Conservation (phyloP, 2,888 invertebrate species). For the Lordiphosa andalusiaca region DNA sequence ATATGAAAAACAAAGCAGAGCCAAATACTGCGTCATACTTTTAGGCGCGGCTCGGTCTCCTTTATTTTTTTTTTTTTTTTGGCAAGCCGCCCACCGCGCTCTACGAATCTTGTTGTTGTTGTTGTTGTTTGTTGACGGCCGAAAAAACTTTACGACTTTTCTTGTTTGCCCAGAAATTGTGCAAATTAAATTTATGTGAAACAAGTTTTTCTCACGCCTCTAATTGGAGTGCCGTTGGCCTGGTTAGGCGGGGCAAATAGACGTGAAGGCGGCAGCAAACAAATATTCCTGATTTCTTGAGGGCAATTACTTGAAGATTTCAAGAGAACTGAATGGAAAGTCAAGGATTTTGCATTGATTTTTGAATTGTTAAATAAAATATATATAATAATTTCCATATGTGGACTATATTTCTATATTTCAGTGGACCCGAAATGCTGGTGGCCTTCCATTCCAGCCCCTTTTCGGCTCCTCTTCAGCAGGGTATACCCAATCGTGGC, state of each 20-base stretch:
- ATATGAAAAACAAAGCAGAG: slow-evolving; percentile 38
- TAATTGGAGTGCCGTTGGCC: slow-evolving; percentile 51
- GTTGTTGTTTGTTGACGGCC: slow-evolving; percentile 1
- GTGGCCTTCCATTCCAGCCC: slow-evolving; percentile 94
- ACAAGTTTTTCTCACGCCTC: slow-evolving; percentile 56
- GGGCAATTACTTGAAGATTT: background rate
- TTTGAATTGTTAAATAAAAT: no score
- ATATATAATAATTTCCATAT: no score
- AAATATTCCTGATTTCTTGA: slow-evolving; percentile 1
- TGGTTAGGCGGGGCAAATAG: slow-evolving; percentile 29
- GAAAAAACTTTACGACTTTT: slow-evolving; percentile 60
- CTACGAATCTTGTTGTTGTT: slow-evolving; percentile 3
- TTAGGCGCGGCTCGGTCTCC: slow-evolving; percentile 37
- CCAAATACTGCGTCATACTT: slow-evolving; percentile 60
- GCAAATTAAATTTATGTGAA: slow-evolving; percentile 67
- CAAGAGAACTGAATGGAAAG: no score
- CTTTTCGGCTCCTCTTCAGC: slow-evolving; percentile 88
- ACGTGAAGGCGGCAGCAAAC: background rate
- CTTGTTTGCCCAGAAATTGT: slow-evolving; percentile 54
- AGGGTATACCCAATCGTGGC: slow-evolving; percentile 85
- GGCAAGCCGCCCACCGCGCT: slow-evolving; percentile 48
- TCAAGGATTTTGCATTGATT: background rate
- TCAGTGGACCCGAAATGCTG: slow-evolving; percentile 89
- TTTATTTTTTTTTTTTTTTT: slow-evolving; percentile 25
- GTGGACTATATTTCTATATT: background rate